These are phyloP conservation scores for Xestoiulus laeticollis DNA, from an alignment of 2,888 invertebrate species.

Conservation along the genomic window DNA sequence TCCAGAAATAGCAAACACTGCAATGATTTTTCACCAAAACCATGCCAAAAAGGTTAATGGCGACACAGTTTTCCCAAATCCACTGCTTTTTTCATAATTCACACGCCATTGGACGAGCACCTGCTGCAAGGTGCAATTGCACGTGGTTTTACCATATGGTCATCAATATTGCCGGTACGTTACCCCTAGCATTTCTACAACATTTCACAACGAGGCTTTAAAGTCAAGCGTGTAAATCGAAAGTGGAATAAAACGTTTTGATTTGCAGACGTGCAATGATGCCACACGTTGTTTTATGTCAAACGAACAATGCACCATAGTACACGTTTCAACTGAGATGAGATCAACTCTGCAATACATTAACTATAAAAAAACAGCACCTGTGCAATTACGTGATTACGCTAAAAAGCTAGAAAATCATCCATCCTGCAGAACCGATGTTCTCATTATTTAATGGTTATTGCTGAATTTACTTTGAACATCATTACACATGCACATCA, in stretches of 20 bases:
- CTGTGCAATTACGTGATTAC: too few species aligned
- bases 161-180: not conserved
- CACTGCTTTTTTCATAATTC: not conserved
- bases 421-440: not conserved
- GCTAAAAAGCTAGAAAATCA: too few species aligned
- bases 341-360: not conserved
- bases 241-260: not conserved
- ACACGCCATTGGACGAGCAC: not conserved
- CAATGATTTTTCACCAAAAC: not conserved
- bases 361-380: too few species aligned
- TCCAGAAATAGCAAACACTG: not conserved
- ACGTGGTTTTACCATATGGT: not conserved
- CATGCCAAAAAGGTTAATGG: not conserved
- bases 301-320: not conserved
- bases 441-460: not conserved
- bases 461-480: not conserved
- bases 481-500: not conserved
- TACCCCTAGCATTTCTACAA: not conserved
- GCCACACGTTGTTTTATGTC: not conserved
- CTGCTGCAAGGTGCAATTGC: not conserved
- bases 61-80: conserved; percentile 1
- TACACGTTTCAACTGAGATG: not conserved
- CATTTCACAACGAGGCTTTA: not conserved
- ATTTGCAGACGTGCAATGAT: not conserved
- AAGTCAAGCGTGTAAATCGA: not conserved